Evolutionary conservation across 2,797 vertebrate species (phyloP).

Genomic region (Miichthys miiuy): DNA sequence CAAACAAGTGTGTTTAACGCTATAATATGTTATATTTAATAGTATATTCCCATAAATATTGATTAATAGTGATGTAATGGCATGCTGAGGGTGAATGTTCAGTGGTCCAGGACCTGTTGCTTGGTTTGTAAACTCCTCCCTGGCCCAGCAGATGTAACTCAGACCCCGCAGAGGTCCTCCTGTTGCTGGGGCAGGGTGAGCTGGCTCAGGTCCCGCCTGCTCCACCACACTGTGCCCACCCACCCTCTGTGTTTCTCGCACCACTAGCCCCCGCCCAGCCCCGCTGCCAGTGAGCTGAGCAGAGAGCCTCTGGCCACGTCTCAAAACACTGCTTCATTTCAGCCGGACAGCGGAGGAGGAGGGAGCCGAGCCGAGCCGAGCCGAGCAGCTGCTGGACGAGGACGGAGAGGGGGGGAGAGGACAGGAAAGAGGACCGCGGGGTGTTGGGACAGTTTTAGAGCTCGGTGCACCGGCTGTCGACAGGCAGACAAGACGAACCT

Average conservation of each 20-base stretch:
- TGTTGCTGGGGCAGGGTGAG: background rate
- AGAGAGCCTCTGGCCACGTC: constrained; percentile 68
- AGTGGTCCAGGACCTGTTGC: background rate
- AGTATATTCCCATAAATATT: too few species aligned
- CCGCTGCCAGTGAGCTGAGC: constrained; percentile 17
- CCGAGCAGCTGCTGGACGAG: too few species aligned
- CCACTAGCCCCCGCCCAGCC: constrained; percentile 51
- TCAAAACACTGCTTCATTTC: constrained; percentile 33
- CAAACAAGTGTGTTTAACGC: too few species aligned
- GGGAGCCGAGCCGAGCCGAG: background rate
- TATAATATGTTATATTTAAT: too few species aligned
- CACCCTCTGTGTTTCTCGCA: background rate
- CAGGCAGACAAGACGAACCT: constrained; percentile 2
- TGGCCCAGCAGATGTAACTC: background rate
- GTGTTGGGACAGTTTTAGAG: background rate
- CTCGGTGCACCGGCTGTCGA: constrained; percentile 1
- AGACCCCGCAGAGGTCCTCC: background rate
- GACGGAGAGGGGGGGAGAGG: background rate
- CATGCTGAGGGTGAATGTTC: too few species aligned
- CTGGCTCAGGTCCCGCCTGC: constrained; percentile 18
- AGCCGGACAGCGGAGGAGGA: background rate
- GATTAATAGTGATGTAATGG: too few species aligned
- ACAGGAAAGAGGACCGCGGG: background rate
- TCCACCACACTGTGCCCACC: background rate
- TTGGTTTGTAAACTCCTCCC: background rate